Percentiles rank a stretch among this genome's conserved stretches.
These are phyloP conservation scores for Pantherophis alleghaniensis DNA, from an alignment of 2,797 vertebrate species.

Conservation along the genomic window DNA sequence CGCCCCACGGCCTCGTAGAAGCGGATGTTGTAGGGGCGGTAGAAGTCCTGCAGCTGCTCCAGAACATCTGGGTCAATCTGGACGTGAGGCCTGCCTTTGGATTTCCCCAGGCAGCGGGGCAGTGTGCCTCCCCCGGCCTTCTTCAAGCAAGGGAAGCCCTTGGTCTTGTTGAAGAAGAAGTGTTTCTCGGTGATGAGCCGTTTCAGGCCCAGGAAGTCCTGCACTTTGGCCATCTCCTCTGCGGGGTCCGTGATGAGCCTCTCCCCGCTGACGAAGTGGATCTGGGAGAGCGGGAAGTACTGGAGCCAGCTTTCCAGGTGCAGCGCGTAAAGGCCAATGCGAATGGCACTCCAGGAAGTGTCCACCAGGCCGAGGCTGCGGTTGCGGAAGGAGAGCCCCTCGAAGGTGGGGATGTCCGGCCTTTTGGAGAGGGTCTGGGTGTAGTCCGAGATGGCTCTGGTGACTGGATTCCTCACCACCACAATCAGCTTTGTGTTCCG, in stretches of 20 bases:
- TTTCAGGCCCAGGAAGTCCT: constrained; percentile 94
- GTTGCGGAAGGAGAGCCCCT: constrained; percentile 93
- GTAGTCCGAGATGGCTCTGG: constrained; percentile 95
- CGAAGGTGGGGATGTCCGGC: constrained; percentile 93
- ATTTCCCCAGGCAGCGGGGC: constrained; percentile 94
- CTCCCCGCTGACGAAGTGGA: constrained; percentile 96
- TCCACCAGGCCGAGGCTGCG: constrained; percentile 86
- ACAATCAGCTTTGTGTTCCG: constrained; percentile 91
- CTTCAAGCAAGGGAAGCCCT: constrained; percentile 96
- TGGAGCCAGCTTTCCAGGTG: constrained; percentile 94
- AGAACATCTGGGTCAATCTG: constrained; percentile 94
- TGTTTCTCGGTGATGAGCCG: constrained; percentile 94
- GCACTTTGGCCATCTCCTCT: constrained; percentile 90
- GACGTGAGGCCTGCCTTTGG: constrained; percentile 94
- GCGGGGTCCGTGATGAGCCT: constrained; percentile 92
- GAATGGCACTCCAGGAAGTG: constrained; percentile 92
- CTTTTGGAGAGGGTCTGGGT: constrained; percentile 96
- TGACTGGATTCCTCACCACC: constrained; percentile 94
- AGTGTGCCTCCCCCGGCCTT: constrained; percentile 85
- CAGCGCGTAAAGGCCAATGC: constrained; percentile 92
- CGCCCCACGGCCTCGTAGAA: constrained; percentile 97
- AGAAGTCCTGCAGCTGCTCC: constrained; percentile 95
- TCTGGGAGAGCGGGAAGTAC: constrained; percentile 91
- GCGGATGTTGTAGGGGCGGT: constrained; percentile 92
- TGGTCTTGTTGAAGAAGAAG: constrained; percentile 98